These are phyloP conservation scores for Yponomeuta cagnagella DNA, from an alignment of 2,888 invertebrate genomes.

Conservation along the genomic window DNA sequence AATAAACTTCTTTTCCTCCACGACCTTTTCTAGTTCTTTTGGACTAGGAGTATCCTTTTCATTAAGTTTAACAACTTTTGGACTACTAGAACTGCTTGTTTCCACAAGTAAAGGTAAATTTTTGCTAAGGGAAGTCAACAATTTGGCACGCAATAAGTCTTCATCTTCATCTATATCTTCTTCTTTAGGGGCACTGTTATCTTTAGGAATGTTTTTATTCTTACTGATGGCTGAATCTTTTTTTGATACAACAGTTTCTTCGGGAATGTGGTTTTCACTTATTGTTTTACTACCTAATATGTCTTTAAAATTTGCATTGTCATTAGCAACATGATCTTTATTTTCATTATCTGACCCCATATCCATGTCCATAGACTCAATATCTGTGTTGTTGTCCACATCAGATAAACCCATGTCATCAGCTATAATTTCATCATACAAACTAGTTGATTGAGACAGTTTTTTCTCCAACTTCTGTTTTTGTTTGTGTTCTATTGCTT, in stretches of 20 bases:
- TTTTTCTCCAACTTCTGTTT: conserved; percentile 57
- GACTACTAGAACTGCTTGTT: conserved; percentile 31
- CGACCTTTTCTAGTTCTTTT: conserved; percentile 14
- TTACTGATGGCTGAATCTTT: conserved; percentile 21
- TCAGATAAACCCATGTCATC: conserved; percentile 30
- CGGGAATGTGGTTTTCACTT: conserved; percentile 19
- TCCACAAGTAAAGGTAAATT: conserved; percentile 58
- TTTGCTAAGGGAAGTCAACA: conserved; percentile 76
- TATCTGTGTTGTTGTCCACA: conserved; percentile 60
- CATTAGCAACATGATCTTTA: conserved; percentile 33
- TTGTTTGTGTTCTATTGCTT: conserved; percentile 76
- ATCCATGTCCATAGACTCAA: conserved; percentile 72
- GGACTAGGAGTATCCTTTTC: conserved; percentile 15
- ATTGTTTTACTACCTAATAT: conserved; percentile 16
- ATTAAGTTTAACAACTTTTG: conserved; percentile 23
- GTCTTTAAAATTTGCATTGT: conserved; percentile 26
- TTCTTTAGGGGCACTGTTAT: conserved; percentile 26
- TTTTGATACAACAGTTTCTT: conserved; percentile 13
- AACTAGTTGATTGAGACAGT: conserved; percentile 47
- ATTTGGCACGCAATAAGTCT: conserved; percentile 75
- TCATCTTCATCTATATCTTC: conserved; percentile 76
- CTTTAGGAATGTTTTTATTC: conserved; percentile 19
- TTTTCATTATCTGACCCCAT: conserved; percentile 65
- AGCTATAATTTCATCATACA: conserved; percentile 43
- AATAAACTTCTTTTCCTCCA: conserved; percentile 58